Percentiles rank a stretch among this genome's conserved stretches.
Conservation (phyloP, 2,888 invertebrate genomes). For the Psococerastis gibbosa region DNA sequence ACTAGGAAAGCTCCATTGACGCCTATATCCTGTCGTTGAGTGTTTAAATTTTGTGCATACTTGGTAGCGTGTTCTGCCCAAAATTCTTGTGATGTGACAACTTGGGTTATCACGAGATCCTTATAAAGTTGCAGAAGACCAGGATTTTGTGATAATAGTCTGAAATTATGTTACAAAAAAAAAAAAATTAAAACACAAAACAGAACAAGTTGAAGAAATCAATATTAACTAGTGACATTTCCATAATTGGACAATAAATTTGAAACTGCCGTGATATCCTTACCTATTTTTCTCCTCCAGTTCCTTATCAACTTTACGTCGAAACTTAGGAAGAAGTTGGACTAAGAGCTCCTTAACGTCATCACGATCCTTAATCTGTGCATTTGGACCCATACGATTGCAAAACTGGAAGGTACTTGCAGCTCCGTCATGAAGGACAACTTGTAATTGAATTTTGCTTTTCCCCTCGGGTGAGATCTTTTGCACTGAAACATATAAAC, state of each 20-base stretch:
- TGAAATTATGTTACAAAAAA: conserved; percentile 23
- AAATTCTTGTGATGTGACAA: conserved; percentile 93
- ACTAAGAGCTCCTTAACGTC: conserved; percentile 82
- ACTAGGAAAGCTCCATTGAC: conserved; percentile 43
- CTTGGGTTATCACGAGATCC: conserved; percentile 90
- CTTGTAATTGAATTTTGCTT: conserved; percentile 93
- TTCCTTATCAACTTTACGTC: conserved; percentile 76
- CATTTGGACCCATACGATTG: conserved; percentile 61
- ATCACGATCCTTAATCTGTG: conserved; percentile 78
- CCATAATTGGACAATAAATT: too few relatives aligned
- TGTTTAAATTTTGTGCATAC: conserved; percentile 48
- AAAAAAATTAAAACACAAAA: background rate
- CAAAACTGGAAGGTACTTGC: conserved; percentile 96
- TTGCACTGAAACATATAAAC: conserved; percentile 49
- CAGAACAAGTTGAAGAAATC: too few relatives aligned
- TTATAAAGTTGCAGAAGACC: conserved; percentile 83
- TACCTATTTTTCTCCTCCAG: conserved; percentile 74
- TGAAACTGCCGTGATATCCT: too few relatives aligned
- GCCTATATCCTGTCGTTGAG: conserved; percentile 70
- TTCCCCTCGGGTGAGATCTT: conserved; percentile 95
- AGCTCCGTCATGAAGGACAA: conserved; percentile 82
- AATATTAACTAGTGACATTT: too few relatives aligned
- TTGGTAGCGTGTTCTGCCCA: conserved; percentile 77
- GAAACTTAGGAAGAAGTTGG: conserved; percentile 81
- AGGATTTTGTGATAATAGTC: conserved; percentile 76